phyloP scores from a whole-genome alignment of 2,888 invertebrate genomes.

The Griposia aprilina region DNA sequence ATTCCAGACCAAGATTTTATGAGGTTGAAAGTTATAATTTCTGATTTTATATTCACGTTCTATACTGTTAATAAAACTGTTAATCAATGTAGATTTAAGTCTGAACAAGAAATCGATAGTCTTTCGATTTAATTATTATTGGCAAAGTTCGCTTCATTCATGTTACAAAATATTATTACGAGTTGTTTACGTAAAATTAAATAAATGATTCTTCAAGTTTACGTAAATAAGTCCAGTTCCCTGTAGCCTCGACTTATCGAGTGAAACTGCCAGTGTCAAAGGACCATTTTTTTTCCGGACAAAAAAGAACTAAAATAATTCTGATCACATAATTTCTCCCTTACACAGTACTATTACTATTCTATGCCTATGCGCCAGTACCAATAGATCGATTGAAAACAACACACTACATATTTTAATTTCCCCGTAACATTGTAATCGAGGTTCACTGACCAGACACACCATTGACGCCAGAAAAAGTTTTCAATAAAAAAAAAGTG shows the following conservation, averaged over 20 bases:
- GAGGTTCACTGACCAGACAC: conserved; percentile 60
- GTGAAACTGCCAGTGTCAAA: not conserved
- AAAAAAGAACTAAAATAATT: not conserved
- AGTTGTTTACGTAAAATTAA: not conserved
- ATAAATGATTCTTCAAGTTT: too few species aligned
- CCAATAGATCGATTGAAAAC: not conserved
- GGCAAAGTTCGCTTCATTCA: not conserved
- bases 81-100: conserved; percentile 37
- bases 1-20: conserved; percentile 25
- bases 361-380: not conserved
- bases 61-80: conserved; percentile 29
- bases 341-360: not conserved
- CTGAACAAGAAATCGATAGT: conserved; percentile 29
- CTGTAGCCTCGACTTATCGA: not conserved
- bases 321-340: not conserved
- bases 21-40: conserved; percentile 35
- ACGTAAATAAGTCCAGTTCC: not conserved
- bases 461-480: conserved; percentile 57
- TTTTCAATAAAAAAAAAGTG: conserved; percentile 73
- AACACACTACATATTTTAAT: conserved; percentile 43
- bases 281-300: not conserved
- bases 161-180: not conserved
- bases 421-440: conserved; percentile 35
- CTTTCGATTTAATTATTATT: conserved; percentile 1
- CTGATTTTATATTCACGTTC: conserved; percentile 40